Conservation (phyloP, 2,797 vertebrate species). For the Syndactyla subalaris region DNA sequence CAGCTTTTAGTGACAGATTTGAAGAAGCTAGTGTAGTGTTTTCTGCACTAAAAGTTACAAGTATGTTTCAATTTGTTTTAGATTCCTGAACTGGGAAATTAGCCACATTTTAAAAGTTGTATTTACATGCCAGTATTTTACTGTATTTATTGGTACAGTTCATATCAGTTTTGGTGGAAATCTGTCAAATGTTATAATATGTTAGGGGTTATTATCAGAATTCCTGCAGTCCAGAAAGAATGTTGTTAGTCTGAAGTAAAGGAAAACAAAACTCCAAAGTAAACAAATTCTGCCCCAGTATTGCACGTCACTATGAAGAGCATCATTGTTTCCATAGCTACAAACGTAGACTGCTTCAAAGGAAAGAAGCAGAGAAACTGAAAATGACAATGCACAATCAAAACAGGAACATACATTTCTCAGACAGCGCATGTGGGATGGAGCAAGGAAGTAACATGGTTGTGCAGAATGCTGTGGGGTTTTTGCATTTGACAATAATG, state of each 20-base stretch:
- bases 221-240: not conserved
- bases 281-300: slow-evolving; percentile 5
- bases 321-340: slow-evolving; percentile 69
- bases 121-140: not conserved
- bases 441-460: not conserved
- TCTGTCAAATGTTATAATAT: not conserved
- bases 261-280: slow-evolving; percentile 42
- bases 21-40: not conserved
- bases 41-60: not conserved
- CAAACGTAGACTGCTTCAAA: slow-evolving; percentile 43
- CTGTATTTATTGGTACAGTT: not conserved
- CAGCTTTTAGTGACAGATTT: not conserved
- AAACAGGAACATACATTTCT: slow-evolving; percentile 16
- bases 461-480: not conserved
- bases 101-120: not conserved
- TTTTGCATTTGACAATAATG: slow-evolving; percentile 17
- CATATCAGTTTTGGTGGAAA: not conserved
- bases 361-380: slow-evolving; percentile 24
- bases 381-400: slow-evolving; percentile 61
- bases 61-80: not conserved
- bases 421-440: not conserved
- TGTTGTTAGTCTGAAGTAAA: not conserved
- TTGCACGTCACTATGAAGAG: slow-evolving; percentile 40
- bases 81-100: not conserved
- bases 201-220: not conserved